These are phyloP conservation scores for Strigops habroptila DNA, from an alignment of 2,113 vertebrate species.

Conservation along the genomic window DNA sequence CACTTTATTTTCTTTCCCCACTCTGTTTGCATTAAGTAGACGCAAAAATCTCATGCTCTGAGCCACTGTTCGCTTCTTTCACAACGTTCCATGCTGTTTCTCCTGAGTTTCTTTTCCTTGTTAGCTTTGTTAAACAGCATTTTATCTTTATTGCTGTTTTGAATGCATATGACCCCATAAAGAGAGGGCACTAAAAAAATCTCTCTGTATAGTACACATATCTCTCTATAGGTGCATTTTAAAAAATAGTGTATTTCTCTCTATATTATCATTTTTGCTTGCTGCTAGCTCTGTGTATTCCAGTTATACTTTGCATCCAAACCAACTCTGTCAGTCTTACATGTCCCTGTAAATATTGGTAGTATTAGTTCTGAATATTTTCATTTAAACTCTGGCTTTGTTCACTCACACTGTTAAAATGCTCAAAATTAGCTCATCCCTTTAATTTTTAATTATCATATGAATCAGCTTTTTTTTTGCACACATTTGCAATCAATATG, in stretches of 20 bases:
- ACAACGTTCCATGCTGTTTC: neutral
- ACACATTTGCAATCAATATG: neutral
- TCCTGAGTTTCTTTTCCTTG: neutral
- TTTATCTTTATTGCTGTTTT: neutral
- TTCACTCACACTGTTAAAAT: neutral
- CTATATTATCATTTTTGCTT: neutral
- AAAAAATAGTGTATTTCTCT: neutral
- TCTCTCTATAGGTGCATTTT: neutral
- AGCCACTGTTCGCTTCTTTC: neutral
- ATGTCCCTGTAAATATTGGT: neutral
- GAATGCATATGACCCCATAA: neutral
- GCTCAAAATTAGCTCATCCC: neutral
- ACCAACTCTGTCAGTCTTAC: neutral
- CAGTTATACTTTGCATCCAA: neutral
- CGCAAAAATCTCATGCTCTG: neutral
- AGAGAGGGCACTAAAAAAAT: neutral
- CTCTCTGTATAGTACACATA: neutral
- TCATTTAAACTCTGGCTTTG: neutral
- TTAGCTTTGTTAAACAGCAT: neutral
- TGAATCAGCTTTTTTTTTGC: neutral
- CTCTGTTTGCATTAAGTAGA: neutral
- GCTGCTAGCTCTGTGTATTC: neutral
- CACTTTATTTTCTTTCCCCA: neutral
- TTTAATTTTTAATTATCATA: neutral
- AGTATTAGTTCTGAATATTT: neutral